Percentiles rank a stretch among this genome's conserved stretches.
phyloP scores from a whole-genome alignment of 2,113 vertebrate species.

The Hippocampus comes region DNA sequence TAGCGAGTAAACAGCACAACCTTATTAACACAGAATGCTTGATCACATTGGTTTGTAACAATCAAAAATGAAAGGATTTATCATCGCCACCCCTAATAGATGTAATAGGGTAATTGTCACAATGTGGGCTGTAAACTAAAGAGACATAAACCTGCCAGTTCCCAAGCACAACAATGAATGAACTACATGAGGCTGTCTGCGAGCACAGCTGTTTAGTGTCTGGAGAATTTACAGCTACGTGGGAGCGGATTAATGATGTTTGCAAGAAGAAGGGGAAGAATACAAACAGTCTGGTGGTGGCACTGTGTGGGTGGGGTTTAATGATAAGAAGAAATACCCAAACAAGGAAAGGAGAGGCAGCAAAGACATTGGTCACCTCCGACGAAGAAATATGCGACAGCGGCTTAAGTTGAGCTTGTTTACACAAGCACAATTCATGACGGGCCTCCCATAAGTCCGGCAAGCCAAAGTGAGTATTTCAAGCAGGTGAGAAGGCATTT shows the following conservation, averaged over 20 bases:
- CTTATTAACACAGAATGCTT: background rate
- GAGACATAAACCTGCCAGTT: background rate
- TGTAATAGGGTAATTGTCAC: background rate
- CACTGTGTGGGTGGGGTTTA: constrained; percentile 2
- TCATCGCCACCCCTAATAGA: background rate
- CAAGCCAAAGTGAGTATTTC: constrained; percentile 4
- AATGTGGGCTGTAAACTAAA: background rate
- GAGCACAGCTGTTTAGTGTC: background rate
- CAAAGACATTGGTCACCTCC: background rate
- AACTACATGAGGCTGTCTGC: constrained; percentile 7
- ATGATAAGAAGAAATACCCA: constrained; percentile 5
- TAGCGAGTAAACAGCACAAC: background rate
- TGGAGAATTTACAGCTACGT: constrained; percentile 10
- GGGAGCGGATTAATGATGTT: constrained; percentile 11
- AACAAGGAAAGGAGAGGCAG: background rate
- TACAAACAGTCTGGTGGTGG: constrained; percentile 1
- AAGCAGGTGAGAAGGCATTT: background rate
- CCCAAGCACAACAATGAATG: constrained; percentile 7
- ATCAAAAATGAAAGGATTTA: background rate
- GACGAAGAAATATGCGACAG: background rate
- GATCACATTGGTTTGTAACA: background rate
- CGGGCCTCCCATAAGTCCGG: background rate
- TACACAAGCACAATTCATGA: background rate
- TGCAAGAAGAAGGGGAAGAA: constrained; percentile 6
- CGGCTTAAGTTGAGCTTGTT: background rate